Base-by-base conservation (phyloP, 2,888 invertebrate genomes). In the Salticus scenicus region DNA sequence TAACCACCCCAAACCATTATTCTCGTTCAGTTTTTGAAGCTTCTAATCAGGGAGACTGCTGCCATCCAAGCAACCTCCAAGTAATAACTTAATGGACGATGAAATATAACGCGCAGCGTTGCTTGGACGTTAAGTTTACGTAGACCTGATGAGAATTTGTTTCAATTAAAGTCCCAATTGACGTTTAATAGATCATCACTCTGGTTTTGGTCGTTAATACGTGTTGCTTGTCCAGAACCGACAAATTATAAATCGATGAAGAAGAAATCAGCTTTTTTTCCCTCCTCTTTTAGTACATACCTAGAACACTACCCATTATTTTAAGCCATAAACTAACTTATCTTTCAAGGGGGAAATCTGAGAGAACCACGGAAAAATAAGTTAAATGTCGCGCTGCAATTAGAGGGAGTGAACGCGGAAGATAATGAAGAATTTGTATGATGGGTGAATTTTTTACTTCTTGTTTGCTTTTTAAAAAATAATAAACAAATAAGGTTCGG, bases 41-140 rank as follows among this genome's bases (percentile, higher is more conserved):
- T 78, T 84, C 83, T 78, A 84, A 84, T 84, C 83, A 84, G 66
- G 83, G 77, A 63, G 72, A 72, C n/a, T 12, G 41, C 57, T 57
- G 31, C 30, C 70, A 70, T 70, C 72, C 69, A 81, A 81, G 57
- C 82, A 69, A 66, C 67, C 72, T 10, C 77, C 66, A 73, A 84
- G 83, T 77, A 84, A 84, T 84, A 84, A 84, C 83, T 84, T 84
- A 84, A 84, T 84, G 83, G 83, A 77, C 77, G 77, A 78, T 84
- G 83, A 84, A 84, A 84, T 77, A 84, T 84, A 84, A 84, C 83
- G 78, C 83, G 27, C 20, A 47, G 24, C 41, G 17, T 70, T 20
- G 47, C 51, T 67, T 20, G 80, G 28, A 51, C 20, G 14, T 31
- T 27, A 28, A 7, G 42, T 12, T 57, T 28, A 7, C 30, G 14